Evolutionary conservation across 2,113 vertebrate species (phyloP).

Genomic region (Poicephalus gulielmi): DNA sequence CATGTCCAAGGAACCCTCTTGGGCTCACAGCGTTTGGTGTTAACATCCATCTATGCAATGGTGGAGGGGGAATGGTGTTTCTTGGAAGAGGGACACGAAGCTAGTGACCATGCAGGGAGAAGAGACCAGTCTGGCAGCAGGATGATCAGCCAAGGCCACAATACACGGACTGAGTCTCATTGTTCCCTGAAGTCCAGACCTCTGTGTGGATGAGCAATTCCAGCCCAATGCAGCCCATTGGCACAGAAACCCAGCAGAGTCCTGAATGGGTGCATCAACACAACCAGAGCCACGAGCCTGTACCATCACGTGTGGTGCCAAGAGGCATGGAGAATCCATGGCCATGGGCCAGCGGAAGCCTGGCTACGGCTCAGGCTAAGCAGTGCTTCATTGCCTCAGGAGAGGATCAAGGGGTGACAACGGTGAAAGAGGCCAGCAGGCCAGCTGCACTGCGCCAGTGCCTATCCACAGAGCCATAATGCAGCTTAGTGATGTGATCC

Average conservation of each 20-base stretch:
- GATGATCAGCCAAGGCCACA: background rate
- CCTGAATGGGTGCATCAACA: background rate
- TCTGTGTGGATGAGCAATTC: background rate
- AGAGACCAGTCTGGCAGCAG: background rate
- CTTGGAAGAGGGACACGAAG: background rate
- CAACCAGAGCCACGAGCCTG: fast-evolving
- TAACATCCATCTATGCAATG: background rate
- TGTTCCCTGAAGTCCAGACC: background rate
- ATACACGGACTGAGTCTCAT: background rate
- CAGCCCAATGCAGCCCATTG: background rate
- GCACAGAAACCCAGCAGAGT: background rate
- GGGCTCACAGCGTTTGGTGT: background rate
- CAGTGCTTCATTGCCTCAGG: background rate
- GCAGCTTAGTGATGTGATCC: background rate
- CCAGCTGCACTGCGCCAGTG: background rate
- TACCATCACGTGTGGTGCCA: background rate
- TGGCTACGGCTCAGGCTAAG: background rate
- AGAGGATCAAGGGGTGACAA: background rate
- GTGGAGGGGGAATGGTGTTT: background rate
- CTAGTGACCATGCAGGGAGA: background rate
- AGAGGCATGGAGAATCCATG: background rate
- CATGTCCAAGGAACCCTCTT: background rate
- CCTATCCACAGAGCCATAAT: background rate
- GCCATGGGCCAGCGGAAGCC: background rate
- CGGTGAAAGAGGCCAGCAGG: background rate